These are phyloP conservation scores for Bradysia coprophila DNA, from an alignment of 1,140 invertebrate genomes.

Conservation along the genomic window DNA sequence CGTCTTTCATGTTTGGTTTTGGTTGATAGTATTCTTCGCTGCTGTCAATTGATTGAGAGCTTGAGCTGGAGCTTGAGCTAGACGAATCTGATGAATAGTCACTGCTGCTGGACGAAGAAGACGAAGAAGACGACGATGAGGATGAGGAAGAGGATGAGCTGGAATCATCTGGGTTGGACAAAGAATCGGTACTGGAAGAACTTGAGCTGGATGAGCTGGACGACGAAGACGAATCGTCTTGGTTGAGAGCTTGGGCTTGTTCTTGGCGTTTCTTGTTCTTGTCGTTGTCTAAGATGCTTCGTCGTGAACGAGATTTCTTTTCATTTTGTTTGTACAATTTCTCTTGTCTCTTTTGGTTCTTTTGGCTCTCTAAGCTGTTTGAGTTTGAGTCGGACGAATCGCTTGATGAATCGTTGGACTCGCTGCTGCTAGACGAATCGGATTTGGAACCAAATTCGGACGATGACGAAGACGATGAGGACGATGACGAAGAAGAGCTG, in stretches of 20 bases:
- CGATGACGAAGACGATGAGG: slow-evolving; percentile 3
- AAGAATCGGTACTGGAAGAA: slow-evolving; percentile 11
- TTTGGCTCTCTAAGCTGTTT: slow-evolving; percentile 5
- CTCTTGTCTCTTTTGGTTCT: not conserved
- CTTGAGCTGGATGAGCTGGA: not conserved
- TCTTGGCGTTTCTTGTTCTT: not conserved
- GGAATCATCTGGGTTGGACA: slow-evolving; percentile 4
- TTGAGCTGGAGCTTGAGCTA: not conserved
- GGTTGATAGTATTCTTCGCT: slow-evolving; percentile 12
- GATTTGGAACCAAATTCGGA: not conserved
- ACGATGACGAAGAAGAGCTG: slow-evolving; percentile 5
- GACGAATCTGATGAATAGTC: not conserved
- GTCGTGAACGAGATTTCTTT: not conserved
- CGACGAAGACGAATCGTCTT: too few relatives aligned
- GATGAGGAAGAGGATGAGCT: not conserved
- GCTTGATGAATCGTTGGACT: slow-evolving; percentile 3
- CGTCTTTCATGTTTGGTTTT: slow-evolving; percentile 25
- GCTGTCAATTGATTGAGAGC: not conserved
- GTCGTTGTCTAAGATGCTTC: not conserved
- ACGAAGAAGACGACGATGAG: not conserved
- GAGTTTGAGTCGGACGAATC: slow-evolving; percentile 2
- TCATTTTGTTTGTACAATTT: not conserved
- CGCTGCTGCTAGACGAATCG: slow-evolving; percentile 6
- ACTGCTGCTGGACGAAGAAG: not conserved
- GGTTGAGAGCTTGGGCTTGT: not conserved